Percentiles rank a stretch among this genome's conserved stretches.
Conservation (phyloP, 2,797 vertebrate genomes). For the Monodelphis domestica region DNA sequence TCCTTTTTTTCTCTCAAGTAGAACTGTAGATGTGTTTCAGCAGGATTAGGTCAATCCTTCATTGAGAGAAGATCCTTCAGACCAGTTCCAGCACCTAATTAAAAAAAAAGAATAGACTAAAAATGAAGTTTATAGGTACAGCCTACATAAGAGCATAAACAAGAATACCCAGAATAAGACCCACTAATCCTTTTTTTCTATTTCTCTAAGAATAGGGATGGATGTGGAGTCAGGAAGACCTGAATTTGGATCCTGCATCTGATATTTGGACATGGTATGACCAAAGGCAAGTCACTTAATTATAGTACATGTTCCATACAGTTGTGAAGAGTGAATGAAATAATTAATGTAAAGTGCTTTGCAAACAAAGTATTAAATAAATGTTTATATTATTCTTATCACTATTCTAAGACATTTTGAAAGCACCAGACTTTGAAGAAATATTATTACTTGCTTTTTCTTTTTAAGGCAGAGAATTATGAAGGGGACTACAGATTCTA, state of each 20-base stretch:
- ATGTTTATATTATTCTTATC: neutral
- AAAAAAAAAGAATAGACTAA: slow-evolving; percentile 66
- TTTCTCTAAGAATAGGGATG: neutral
- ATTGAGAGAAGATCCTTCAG: slow-evolving; percentile 86
- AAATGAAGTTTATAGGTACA: slow-evolving; percentile 31
- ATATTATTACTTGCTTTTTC: slow-evolving; percentile 22
- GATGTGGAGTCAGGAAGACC: neutral
- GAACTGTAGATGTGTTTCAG: slow-evolving; percentile 78
- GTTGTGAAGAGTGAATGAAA: neutral
- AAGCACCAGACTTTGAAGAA: slow-evolving; percentile 55
- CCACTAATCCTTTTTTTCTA: neutral
- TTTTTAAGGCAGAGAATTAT: slow-evolving; percentile 21
- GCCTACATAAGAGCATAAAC: neutral
- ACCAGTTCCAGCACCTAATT: slow-evolving; percentile 96
- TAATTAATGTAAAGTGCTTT: neutral
- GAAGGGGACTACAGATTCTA: neutral
- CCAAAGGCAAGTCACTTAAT: neutral
- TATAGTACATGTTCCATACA: neutral
- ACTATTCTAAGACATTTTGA: neutral
- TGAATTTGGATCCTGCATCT: neutral
- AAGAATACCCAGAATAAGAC: neutral
- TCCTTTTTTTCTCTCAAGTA: slow-evolving; percentile 78
- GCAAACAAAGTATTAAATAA: neutral
- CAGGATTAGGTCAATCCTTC: slow-evolving; percentile 77
- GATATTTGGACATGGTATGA: neutral